A percentile compares a stretch with the other conserved stretches of the same genome.
Conservation (phyloP, 2,113 vertebrate species). For the Calonectris borealis region DNA sequence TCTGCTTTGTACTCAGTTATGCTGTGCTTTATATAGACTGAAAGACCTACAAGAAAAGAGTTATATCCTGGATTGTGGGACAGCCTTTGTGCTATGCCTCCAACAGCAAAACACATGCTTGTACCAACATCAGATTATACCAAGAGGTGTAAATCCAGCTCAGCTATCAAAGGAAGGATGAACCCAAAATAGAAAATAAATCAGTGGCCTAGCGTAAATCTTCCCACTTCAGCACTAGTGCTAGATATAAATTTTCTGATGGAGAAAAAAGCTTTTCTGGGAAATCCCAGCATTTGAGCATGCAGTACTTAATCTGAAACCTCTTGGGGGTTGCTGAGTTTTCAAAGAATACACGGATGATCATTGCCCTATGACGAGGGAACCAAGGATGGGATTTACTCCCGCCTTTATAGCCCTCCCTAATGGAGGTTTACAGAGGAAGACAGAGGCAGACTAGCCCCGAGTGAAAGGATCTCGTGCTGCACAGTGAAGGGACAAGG, state of each 20-base stretch:
- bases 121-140: slow-evolving; percentile 24
- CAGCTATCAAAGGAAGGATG: slow-evolving; percentile 35
- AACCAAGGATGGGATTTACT: background rate
- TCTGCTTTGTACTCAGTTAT: background rate
- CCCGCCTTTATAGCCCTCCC: background rate
- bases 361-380: background rate
- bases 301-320: background rate
- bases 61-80: background rate
- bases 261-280: background rate
- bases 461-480: background rate
- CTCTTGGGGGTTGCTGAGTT: background rate
- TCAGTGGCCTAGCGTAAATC: slow-evolving; percentile 1
- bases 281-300: background rate
- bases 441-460: background rate
- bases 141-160: slow-evolving; percentile 54
- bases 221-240: background rate
- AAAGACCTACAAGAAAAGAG: background rate
- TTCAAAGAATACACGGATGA: background rate
- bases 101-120: background rate
- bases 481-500: background rate
- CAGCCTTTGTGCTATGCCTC: background rate
- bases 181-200: slow-evolving; percentile 47
- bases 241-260: background rate
- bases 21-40: background rate
- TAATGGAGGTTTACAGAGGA: background rate